These are phyloP conservation scores for Carpatolechia fugitivella DNA, from an alignment of 2,888 invertebrate species.

Conservation along the genomic window DNA sequence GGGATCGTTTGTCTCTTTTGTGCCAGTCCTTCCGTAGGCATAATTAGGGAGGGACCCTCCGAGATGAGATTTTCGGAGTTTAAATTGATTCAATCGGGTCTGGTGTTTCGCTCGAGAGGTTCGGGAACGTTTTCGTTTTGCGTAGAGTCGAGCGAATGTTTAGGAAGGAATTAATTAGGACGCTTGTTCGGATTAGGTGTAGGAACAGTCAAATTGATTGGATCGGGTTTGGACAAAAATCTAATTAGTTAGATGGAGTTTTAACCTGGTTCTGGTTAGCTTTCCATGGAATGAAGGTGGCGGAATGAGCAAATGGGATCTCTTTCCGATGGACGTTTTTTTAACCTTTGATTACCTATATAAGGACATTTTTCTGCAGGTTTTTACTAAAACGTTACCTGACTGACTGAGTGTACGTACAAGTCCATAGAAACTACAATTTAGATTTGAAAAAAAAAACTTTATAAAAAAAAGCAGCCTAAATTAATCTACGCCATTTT, in stretches of 20 bases:
- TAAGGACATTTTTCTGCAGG: too few relatives aligned
- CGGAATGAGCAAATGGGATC: not conserved
- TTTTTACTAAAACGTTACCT: too few relatives aligned
- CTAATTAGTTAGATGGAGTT: slow-evolving; percentile 14
- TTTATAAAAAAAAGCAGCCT: too few relatives aligned
- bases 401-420: too few relatives aligned
- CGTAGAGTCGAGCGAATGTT: slow-evolving; percentile 44
- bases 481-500: too few relatives aligned
- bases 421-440: too few relatives aligned
- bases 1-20: slow-evolving; percentile 52
- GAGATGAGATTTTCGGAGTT: slow-evolving; percentile 73
- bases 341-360: too few relatives aligned
- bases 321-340: not conserved
- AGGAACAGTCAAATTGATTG: slow-evolving; percentile 22
- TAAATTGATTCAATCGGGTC: slow-evolving; percentile 77
- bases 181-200: slow-evolving; percentile 27
- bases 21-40: slow-evolving; percentile 68
- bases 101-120: slow-evolving; percentile 64
- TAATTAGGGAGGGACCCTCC: slow-evolving; percentile 74
- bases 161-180: slow-evolving; percentile 60
- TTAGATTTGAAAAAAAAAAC: too few relatives aligned
- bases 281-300: not conserved
- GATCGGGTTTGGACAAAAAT: slow-evolving; percentile 20
- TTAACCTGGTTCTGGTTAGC: slow-evolving; percentile 6
- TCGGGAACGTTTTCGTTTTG: slow-evolving; percentile 33